These are phyloP conservation scores for Tinea pellionella DNA, from an alignment of 2,888 invertebrate species.

Conservation along the genomic window DNA sequence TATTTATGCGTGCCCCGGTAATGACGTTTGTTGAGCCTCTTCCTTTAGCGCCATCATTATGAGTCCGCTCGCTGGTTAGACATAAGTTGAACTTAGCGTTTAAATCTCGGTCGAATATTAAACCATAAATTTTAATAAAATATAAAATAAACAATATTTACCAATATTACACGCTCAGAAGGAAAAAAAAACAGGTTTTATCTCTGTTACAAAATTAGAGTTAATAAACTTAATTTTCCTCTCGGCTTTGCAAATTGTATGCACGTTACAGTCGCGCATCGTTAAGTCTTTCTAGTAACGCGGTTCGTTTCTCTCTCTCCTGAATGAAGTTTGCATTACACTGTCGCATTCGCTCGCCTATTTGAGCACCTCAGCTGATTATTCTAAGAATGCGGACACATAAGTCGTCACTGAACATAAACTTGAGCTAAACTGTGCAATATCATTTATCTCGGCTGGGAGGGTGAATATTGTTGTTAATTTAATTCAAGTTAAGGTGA, in stretches of 20 bases:
- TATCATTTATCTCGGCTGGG: constrained; percentile 58
- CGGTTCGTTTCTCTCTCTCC: constrained; percentile 28
- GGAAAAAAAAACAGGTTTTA: not conserved
- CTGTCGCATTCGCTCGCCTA: constrained; percentile 23
- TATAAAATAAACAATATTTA: too few species aligned
- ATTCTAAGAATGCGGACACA: constrained; percentile 53
- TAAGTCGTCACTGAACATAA: constrained; percentile 57
- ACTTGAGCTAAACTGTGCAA: constrained; percentile 56
- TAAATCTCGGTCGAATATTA: not conserved
- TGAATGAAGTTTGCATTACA: constrained; percentile 24
- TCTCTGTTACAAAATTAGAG: not conserved
- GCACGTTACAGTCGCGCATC: constrained; percentile 28
- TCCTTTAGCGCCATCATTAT: constrained; percentile 51
- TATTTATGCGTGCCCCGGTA: constrained; percentile 65
- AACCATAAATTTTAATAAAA: not conserved
- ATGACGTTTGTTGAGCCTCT: constrained; percentile 63
- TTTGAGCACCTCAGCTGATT: constrained; percentile 33
- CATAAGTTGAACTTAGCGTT: not conserved
- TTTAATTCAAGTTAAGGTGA: constrained; percentile 59
- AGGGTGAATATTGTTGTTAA: constrained; percentile 68
- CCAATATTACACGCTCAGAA: too few species aligned
- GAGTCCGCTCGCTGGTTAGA: not conserved
- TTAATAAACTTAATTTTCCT: not conserved
- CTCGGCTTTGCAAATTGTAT: constrained; percentile 28
- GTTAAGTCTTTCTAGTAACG: constrained; percentile 32